These are phyloP conservation scores for Delichon dasypus DNA, from an alignment of 2,797 vertebrate species.

Conservation along the genomic window DNA sequence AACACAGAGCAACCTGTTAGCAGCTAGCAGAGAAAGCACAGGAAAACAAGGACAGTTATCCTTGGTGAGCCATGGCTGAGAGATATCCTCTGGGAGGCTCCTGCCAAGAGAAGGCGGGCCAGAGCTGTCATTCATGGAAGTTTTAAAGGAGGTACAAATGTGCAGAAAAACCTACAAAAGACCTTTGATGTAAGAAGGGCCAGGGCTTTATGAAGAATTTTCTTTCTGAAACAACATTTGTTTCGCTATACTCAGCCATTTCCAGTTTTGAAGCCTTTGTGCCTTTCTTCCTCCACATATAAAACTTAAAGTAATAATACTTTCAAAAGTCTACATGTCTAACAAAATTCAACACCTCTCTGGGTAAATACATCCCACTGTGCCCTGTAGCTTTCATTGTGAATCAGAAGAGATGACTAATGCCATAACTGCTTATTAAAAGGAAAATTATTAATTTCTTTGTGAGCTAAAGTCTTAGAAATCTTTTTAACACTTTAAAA, in stretches of 20 bases:
- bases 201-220: neutral
- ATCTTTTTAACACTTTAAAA: constrained; percentile 43
- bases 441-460: constrained; percentile 54
- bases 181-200: neutral
- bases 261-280: constrained; percentile 6
- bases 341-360: constrained; percentile 42
- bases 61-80: neutral
- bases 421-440: constrained; percentile 57
- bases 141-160: neutral
- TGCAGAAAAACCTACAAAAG: neutral
- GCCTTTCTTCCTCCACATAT: neutral
- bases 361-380: constrained; percentile 30
- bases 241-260: neutral
- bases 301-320: constrained; percentile 44
- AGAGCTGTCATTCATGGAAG: neutral
- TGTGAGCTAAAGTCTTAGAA: constrained; percentile 29
- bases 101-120: neutral
- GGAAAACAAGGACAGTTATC: neutral
- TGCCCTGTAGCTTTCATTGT: constrained; percentile 51
- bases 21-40: neutral
- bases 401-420: constrained; percentile 72
- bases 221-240: neutral
- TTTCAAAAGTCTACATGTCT: constrained; percentile 40
- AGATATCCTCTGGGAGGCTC: neutral
- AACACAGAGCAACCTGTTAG: neutral